Conservation (phyloP, 2,113 vertebrate genomes). For the Macrotis lagotis region DNA sequence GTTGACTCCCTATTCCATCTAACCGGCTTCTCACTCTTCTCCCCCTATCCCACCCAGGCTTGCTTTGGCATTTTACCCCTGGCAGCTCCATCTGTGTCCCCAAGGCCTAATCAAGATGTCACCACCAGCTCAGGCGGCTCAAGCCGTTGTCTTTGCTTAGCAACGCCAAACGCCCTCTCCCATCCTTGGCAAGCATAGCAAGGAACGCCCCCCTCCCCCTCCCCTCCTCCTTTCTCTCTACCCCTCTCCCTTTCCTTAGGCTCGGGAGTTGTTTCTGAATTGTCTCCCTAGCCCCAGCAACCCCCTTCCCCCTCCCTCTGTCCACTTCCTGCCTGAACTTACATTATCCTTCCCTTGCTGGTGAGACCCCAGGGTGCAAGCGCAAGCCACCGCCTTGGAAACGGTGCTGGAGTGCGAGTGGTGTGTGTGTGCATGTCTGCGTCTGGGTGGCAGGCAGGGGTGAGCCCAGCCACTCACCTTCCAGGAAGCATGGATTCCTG, state of each 20-base stretch:
- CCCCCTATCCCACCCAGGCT: conserved; percentile 29
- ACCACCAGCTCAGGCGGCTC: conserved; percentile 74
- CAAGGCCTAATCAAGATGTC: conserved; percentile 81
- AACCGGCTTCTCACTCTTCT: not conserved
- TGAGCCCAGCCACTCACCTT: conserved; percentile 86
- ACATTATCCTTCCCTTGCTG: conserved; percentile 84
- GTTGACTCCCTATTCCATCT: not conserved
- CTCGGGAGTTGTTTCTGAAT: conserved; percentile 74
- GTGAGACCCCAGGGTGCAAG: conserved; percentile 83
- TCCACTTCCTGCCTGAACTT: conserved; percentile 78
- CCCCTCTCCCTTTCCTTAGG: conserved; percentile 59
- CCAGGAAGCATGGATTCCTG: conserved; percentile 87
- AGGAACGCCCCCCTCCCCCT: conserved; percentile 79
- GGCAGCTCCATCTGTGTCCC: conserved; percentile 69
- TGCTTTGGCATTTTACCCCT: conserved; percentile 64
- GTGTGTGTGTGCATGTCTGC: conserved; percentile 84
- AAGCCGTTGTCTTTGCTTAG: conserved; percentile 75
- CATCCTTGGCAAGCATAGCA: conserved; percentile 67
- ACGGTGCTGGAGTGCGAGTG: conserved; percentile 82
- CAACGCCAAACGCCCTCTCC: conserved; percentile 77
- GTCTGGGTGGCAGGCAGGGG: conserved; percentile 83
- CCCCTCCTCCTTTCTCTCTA: conserved; percentile 6
- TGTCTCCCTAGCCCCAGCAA: conserved; percentile 65
- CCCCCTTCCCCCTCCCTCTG: conserved; percentile 49
- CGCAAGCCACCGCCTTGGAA: conserved; percentile 85